Evolutionary conservation across 2,797 vertebrate species (phyloP).

Genomic region (Pseudotriccus pelzelni): DNA sequence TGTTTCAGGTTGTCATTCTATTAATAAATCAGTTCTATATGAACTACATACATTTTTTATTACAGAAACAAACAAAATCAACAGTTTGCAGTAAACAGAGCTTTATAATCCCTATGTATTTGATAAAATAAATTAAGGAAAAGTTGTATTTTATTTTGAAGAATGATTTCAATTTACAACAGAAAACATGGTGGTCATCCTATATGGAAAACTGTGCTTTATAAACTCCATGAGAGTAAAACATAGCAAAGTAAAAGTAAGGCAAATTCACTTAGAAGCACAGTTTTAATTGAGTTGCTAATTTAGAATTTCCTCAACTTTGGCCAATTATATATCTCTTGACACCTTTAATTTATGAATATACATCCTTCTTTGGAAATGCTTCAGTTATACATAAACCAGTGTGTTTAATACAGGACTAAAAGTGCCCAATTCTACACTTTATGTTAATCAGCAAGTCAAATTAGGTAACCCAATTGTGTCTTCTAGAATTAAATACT

Average conservation of each 20-base stretch:
- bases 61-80: neutral
- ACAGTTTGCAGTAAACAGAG: neutral
- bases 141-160: neutral
- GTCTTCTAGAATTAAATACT: conserved; percentile 8
- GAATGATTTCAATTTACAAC: neutral
- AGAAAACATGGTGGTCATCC: neutral
- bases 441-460: conserved; percentile 2
- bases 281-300: neutral
- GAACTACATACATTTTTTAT: neutral
- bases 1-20: neutral
- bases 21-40: neutral
- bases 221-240: neutral
- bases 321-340: neutral
- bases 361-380: neutral
- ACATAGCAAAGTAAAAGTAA: neutral
- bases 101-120: neutral
- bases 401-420: neutral
- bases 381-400: neutral
- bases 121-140: neutral
- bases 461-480: conserved; percentile 34
- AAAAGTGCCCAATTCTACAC: neutral
- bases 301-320: neutral
- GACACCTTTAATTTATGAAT: neutral
- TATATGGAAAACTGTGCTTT: too few species aligned
- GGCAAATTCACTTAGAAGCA: neutral